These are phyloP conservation scores for Myopa tessellatipennis DNA, from an alignment of 2,888 invertebrate species.

Conservation along the genomic window DNA sequence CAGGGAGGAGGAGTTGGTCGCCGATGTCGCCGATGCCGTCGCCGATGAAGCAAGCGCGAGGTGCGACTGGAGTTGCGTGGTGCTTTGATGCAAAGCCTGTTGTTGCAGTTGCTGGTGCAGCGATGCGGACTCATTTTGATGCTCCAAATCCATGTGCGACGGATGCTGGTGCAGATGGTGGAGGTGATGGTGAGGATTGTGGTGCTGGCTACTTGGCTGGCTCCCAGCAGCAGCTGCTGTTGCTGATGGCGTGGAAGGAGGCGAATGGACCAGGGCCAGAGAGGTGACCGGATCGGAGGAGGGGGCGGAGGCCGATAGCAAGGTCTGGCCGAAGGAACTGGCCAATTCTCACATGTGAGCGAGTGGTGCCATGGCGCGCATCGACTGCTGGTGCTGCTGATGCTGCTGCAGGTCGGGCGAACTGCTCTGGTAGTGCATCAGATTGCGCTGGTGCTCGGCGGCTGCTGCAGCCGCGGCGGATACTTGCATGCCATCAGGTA, in stretches of 20 bases:
- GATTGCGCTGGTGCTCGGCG: constrained; percentile 63
- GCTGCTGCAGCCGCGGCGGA: constrained; percentile 69
- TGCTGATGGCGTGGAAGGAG: constrained; percentile 46
- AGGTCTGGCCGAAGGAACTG: constrained; percentile 63
- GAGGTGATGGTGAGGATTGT: constrained; percentile 49
- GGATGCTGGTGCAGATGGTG: constrained; percentile 33
- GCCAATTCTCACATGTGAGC: constrained; percentile 70
- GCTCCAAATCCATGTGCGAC: constrained; percentile 32
- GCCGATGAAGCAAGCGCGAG: constrained; percentile 28
- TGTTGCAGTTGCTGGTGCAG: constrained; percentile 40
- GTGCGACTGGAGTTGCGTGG: constrained; percentile 29
- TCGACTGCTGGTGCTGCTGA: constrained; percentile 66
- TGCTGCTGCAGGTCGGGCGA: constrained; percentile 67
- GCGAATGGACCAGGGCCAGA: constrained; percentile 29
- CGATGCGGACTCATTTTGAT: constrained; percentile 10
- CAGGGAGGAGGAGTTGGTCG: constrained; percentile 44
- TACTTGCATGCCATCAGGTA: constrained; percentile 74
- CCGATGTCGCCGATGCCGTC: constrained; percentile 25
- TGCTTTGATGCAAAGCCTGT: constrained; percentile 29
- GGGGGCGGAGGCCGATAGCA: constrained; percentile 48
- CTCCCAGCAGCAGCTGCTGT: constrained; percentile 43
- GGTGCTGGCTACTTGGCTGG: constrained; percentile 45
- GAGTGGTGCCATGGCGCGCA: constrained; percentile 68
- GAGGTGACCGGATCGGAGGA: constrained; percentile 38
- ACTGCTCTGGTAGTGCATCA: constrained; percentile 67